Evolutionary conservation across 1,140 invertebrate genomes (phyloP).

Genomic region (Steinernema khuongi): DNA sequence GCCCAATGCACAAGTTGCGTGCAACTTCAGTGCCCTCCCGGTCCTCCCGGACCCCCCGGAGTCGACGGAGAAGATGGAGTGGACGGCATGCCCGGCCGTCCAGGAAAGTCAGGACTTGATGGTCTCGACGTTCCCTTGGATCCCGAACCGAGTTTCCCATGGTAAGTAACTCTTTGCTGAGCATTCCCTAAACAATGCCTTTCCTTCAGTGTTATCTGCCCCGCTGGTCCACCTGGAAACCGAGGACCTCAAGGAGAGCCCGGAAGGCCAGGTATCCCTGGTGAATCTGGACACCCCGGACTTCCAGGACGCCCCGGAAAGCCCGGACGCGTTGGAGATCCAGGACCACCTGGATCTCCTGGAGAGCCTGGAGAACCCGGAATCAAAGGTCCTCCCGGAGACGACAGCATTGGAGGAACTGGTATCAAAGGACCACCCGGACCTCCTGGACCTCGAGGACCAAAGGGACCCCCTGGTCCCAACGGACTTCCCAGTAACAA

Average conservation of each 20-base stretch:
- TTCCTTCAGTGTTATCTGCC: conserved; percentile 48
- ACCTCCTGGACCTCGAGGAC: conserved; percentile 44
- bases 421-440: conserved; percentile 43
- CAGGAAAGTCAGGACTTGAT: conserved; percentile 56
- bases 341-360: conserved; percentile 43
- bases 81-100: conserved; percentile 34
- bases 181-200: conserved; percentile 23
- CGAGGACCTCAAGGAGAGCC: conserved; percentile 51
- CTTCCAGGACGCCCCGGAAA: conserved; percentile 30
- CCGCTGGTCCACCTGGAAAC: conserved; percentile 51
- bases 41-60: conserved; percentile 55
- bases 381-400: conserved; percentile 43
- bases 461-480: conserved; percentile 49
- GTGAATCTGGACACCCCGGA: conserved; percentile 51
- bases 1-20: conserved; percentile 55
- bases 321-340: conserved; percentile 52
- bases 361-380: conserved; percentile 45
- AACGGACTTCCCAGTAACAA: conserved; percentile 41
- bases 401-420: conserved; percentile 41
- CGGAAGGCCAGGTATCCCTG: conserved; percentile 34
- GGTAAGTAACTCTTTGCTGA: conserved; percentile 36
- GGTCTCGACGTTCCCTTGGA: conserved; percentile 56
- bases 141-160: conserved; percentile 55
- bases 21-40: conserved; percentile 56
- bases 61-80: conserved; percentile 45